A percentile compares a stretch with the other conserved stretches of the same genome.
These are phyloP conservation scores for Cyclophora punctaria DNA, from an alignment of 2,888 invertebrate species.

Conservation along the genomic window DNA sequence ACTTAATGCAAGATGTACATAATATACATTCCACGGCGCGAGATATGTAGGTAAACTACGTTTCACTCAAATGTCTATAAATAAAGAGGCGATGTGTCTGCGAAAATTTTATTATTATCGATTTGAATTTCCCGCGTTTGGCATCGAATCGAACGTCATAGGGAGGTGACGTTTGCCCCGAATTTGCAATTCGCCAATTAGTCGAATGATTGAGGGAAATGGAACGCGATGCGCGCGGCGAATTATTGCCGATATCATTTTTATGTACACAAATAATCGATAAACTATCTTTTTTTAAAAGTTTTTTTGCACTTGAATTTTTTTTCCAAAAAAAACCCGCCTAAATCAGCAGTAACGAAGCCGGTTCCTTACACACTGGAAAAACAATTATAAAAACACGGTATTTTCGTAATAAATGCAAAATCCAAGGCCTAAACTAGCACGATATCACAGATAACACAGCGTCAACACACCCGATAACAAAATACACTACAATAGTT, in stretches of 20 bases:
- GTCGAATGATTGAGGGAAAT: slow-evolving; percentile 7
- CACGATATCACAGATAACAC: slow-evolving; percentile 27
- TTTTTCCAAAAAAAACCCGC: too few relatives aligned
- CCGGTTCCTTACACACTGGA: too few relatives aligned
- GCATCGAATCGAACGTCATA: slow-evolving; percentile 8
- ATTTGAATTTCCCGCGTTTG: slow-evolving; percentile 24
- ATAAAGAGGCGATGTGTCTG: slow-evolving; percentile 49
- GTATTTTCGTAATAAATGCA: not conserved
- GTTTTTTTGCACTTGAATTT: too few relatives aligned
- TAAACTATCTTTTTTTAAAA: too few relatives aligned
- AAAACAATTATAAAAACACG: too few relatives aligned
- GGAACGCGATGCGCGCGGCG: slow-evolving; percentile 3
- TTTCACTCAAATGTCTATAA: slow-evolving; percentile 63
- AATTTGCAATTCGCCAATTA: slow-evolving; percentile 6
- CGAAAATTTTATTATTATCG: slow-evolving; percentile 36
- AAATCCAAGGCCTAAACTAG: slow-evolving; percentile 19
- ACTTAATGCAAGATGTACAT: slow-evolving; percentile 69
- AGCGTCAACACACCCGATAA: slow-evolving; percentile 29
- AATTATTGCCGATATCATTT: not conserved
- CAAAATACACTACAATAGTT: slow-evolving; percentile 24
- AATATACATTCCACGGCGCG: slow-evolving; percentile 63
- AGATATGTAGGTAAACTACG: slow-evolving; percentile 66
- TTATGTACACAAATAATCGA: too few relatives aligned
- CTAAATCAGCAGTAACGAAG: too few relatives aligned
- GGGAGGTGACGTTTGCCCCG: slow-evolving; percentile 12